phyloP scores from a whole-genome alignment of 2,888 invertebrate species.

The Empis stercorea region DNA sequence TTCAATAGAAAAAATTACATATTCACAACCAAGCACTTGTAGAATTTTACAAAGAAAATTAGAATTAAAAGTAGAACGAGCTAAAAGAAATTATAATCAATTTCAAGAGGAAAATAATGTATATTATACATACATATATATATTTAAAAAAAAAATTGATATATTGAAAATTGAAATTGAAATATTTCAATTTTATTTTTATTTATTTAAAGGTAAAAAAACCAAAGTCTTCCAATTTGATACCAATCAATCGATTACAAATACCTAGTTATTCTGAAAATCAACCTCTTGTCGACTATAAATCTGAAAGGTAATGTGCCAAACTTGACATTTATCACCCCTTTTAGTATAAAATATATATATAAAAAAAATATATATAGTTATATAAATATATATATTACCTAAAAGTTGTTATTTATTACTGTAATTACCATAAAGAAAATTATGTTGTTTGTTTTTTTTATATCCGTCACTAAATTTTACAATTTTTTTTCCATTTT shows the following conservation, averaged over 20 bases:
- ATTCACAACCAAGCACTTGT: slow-evolving; percentile 32
- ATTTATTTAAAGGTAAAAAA: slow-evolving; percentile 25
- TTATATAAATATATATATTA: too few species aligned
- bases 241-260: slow-evolving; percentile 33
- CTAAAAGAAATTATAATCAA: slow-evolving; percentile 33
- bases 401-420: too few species aligned
- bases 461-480: background rate
- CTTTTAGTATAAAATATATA: too few species aligned
- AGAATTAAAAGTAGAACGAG: slow-evolving; percentile 36
- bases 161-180: slow-evolving; percentile 7
- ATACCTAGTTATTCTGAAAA: slow-evolving; percentile 33
- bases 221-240: slow-evolving; percentile 30
- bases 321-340: background rate
- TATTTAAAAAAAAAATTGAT: too few species aligned
- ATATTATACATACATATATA: too few species aligned
- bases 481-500: background rate
- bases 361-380: background rate
- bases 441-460: background rate
- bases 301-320: slow-evolving; percentile 28
- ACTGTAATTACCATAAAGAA: too few species aligned
- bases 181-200: background rate
- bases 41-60: slow-evolving; percentile 34
- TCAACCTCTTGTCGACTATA: slow-evolving; percentile 34
- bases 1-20: slow-evolving; percentile 1
- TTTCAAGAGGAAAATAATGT: slow-evolving; percentile 23